phyloP scores from a whole-genome alignment of 2,797 vertebrate genomes.

The Enteromius trimaculatus region DNA sequence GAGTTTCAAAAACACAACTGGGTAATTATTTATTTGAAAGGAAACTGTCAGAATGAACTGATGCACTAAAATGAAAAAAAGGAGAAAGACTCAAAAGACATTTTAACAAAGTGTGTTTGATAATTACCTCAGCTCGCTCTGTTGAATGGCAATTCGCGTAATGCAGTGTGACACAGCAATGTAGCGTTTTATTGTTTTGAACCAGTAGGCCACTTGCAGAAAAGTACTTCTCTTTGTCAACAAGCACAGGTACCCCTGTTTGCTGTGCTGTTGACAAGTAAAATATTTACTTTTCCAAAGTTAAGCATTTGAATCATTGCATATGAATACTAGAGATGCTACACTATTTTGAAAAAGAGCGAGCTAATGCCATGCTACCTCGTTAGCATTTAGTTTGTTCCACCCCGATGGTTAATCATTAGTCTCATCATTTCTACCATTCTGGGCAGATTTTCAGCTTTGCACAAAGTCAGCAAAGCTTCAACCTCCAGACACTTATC shows the following conservation, averaged over 20 bases:
- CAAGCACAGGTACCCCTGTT: neutral
- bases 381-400: neutral
- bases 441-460: neutral
- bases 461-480: slow-evolving; percentile 14
- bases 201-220: neutral
- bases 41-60: neutral
- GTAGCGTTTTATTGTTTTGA: neutral
- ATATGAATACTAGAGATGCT: neutral
- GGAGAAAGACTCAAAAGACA: neutral
- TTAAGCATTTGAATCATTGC: neutral
- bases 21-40: neutral
- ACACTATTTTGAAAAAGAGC: neutral
- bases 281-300: neutral
- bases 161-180: neutral
- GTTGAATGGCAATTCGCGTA: neutral
- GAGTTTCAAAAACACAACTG: neutral
- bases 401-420: neutral
- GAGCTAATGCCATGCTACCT: neutral
- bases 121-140: neutral
- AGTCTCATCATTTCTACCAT: neutral
- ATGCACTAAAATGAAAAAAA: neutral
- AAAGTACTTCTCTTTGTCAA: neutral
- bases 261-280: neutral
- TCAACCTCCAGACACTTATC: slow-evolving; percentile 14
- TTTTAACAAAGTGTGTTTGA: neutral